A percentile compares a stretch with the other conserved stretches of the same genome.
Conservation (phyloP, 2,888 invertebrate genomes). For the Byasa hedistus region DNA sequence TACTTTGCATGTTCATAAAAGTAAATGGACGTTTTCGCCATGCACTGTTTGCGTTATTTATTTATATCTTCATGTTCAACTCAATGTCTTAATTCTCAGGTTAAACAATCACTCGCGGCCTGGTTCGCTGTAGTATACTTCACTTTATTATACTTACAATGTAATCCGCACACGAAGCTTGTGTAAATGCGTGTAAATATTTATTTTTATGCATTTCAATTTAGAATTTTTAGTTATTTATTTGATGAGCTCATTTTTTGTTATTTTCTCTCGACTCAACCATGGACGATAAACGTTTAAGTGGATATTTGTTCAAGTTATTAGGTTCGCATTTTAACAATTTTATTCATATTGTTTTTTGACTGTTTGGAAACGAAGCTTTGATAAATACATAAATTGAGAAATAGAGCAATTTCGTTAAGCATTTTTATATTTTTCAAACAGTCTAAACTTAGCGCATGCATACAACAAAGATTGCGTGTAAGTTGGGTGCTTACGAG, state of each 20-base stretch:
- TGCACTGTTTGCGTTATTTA: conserved; percentile 27
- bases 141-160: not conserved
- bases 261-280: too few relatives aligned
- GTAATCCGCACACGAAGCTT: not conserved
- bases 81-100: conserved; percentile 28
- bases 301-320: too few relatives aligned
- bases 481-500: conserved; percentile 28
- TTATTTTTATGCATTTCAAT: not conserved
- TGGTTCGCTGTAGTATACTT: conserved; percentile 5
- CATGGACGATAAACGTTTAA: too few relatives aligned
- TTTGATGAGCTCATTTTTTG: not conserved
- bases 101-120: conserved; percentile 7
- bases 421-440: not conserved
- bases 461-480: conserved; percentile 34
- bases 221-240: not conserved
- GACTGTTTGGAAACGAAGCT: too few relatives aligned
- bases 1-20: conserved; percentile 8
- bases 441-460: conserved; percentile 13
- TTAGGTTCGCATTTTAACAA: too few relatives aligned
- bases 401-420: not conserved
- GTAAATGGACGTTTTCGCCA: conserved; percentile 26
- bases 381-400: too few relatives aligned
- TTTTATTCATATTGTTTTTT: too few relatives aligned
- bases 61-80: conserved; percentile 12
- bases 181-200: not conserved